Evolutionary conservation across 2,797 vertebrate species (phyloP), one percentile per base, ranked within the genome.

Genomic region (Lagocephalus sceleratus): DNA sequence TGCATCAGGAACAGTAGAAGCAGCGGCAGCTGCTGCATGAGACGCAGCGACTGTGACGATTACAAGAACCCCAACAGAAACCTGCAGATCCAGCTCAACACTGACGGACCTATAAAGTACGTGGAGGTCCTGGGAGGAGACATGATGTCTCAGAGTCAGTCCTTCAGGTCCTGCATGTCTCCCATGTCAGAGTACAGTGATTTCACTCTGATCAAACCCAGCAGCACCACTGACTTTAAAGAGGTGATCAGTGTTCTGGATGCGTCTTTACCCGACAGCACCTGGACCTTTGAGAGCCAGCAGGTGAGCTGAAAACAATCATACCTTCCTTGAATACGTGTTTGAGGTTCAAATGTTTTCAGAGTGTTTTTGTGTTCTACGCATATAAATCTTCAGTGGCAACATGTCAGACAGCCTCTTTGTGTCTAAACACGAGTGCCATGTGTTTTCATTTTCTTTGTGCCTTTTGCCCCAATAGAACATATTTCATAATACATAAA

Each of bases 181-280:
- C 89, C 88, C 15, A 85, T 89, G 85, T 88, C 86, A 58, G 89
- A 91, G 79, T 88, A 88, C 81, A 90, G 90, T 81, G 87, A 90
- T 65, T 87, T 90, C 60, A 90, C 89, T 43, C 25, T 90, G 60
- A 72, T 90, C 39, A 90, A 91, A 49, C 89, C 90, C 78, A 90
- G 88, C 68, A 79, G 75, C 69, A 78, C 78, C 22, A 55, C 58
- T 56, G 81, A 81, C 64, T 83, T 83, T 78, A 76, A 75, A 49
- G 81, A 83, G 42, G 69, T 77, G 52, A 72, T 79, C 61, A 81
- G 62, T 68, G 76, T 76, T 2, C 63, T 83, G 44, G 78, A 83
- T 23, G 76, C 81, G 14, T 83, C 81, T 51, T 61, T 79, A 17
- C 81, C 81, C 3, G 81, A 81, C 76, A 81, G 76, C 42, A 73